Conservation (phyloP, 2,797 vertebrate species). For the Eulemur coronatus region DNA sequence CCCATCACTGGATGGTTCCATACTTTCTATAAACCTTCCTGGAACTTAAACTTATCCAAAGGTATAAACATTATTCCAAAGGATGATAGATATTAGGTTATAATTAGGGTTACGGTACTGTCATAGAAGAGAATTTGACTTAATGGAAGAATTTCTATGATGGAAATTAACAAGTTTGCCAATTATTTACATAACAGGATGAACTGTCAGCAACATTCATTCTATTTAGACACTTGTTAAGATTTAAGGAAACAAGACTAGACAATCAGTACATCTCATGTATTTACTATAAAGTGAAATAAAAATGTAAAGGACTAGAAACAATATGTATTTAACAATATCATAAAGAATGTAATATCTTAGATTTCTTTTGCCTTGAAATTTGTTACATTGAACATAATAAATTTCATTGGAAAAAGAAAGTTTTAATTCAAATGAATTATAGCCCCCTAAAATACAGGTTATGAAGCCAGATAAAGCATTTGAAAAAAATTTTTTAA, state of each 20-base stretch:
- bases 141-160: conserved; percentile 63
- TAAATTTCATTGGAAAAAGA: not conserved
- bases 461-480: not conserved
- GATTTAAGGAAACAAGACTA: not conserved
- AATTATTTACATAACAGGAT: not conserved
- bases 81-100: conserved; percentile 43
- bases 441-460: not conserved
- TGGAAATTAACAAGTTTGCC: conserved; percentile 39
- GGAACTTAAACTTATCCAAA: conserved; percentile 65
- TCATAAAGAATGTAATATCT: not conserved
- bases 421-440: not conserved
- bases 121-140: conserved; percentile 56
- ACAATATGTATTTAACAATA: not conserved
- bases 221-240: not conserved
- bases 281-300: not conserved
- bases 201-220: not conserved
- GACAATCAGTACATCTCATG: not conserved
- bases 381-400: not conserved
- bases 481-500: not conserved
- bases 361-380: not conserved
- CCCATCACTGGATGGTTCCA: conserved; percentile 47
- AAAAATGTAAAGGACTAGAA: not conserved
- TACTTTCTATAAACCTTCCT: conserved; percentile 68
- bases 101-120: conserved; percentile 57
- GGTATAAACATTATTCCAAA: conserved; percentile 41